Percentiles rank a stretch among this genome's conserved stretches.
phyloP scores from a whole-genome alignment of 1,140 invertebrate genomes.

The Bombus picipes region DNA sequence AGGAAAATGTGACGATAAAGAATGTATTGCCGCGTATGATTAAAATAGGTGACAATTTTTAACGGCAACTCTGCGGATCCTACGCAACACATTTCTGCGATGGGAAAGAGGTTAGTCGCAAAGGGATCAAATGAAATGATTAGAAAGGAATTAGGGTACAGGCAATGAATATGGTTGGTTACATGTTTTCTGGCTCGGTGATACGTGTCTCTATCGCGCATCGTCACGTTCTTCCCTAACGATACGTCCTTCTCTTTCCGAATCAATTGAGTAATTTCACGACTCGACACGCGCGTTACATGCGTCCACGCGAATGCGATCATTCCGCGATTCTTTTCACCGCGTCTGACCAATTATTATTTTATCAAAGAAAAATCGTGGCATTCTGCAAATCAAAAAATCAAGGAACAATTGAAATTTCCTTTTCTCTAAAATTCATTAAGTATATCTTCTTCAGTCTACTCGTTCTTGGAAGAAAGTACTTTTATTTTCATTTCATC shows the following conservation, averaged over 20 bases:
- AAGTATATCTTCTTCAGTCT: not conserved
- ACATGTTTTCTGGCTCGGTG: conserved; percentile 60
- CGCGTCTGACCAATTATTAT: conserved; percentile 17
- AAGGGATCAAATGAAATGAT: conserved; percentile 44
- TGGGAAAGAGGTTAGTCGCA: conserved; percentile 31
- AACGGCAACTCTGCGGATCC: no score
- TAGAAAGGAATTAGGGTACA: conserved; percentile 40
- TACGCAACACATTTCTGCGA: not conserved
- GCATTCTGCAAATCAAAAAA: not conserved
- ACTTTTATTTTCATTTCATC: not conserved
- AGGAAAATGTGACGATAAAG: not conserved
- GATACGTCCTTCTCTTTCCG: conserved; percentile 56
- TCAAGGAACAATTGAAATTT: not conserved
- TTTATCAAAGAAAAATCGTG: not conserved
- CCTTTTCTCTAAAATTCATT: not conserved
- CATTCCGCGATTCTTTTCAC: conserved; percentile 32
- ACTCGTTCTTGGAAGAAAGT: not conserved
- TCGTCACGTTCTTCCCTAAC: conserved; percentile 29
- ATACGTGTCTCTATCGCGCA: conserved; percentile 13
- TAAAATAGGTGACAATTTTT: not conserved
- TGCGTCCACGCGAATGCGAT: conserved; percentile 46
- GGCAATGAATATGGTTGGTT: not conserved
- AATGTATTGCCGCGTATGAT: not conserved
- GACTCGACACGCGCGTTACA: conserved; percentile 49
- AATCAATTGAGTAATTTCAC: conserved; percentile 68